Conservation (phyloP, 2,113 vertebrate species). For the Silurus glanis region DNA sequence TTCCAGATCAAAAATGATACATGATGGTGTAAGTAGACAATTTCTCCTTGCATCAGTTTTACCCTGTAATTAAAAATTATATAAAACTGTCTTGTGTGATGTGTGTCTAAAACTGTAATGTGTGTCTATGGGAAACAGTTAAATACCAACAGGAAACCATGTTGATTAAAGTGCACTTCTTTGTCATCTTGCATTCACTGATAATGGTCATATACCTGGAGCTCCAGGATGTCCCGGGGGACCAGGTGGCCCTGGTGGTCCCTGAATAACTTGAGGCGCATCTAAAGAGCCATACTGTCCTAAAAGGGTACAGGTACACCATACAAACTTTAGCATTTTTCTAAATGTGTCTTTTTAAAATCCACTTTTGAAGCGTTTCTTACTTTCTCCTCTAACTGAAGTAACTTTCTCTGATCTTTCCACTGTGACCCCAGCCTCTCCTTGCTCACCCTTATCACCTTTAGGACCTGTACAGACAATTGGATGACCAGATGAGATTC, state of each 20-base stretch:
- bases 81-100: not conserved
- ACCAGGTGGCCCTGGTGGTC: conserved; percentile 58
- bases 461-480: conserved; percentile 66
- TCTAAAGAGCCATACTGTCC: conserved; percentile 41
- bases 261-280: conserved; percentile 22
- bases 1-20: not conserved
- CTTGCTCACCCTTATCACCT: conserved; percentile 76
- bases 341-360: not conserved
- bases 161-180: not conserved
- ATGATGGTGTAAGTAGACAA: not conserved
- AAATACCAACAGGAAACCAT: not conserved
- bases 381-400: conserved; percentile 58
- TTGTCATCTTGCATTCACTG: not conserved
- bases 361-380: conserved; percentile 35
- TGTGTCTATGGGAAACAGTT: not conserved
- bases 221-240: conserved; percentile 70
- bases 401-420: conserved; percentile 63
- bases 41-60: not conserved
- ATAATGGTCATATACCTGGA: conserved; percentile 61
- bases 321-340: not conserved
- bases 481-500: not conserved
- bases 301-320: conserved; percentile 41
- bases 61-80: too few species aligned
- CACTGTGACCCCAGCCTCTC: conserved; percentile 67
- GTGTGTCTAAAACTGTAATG: not conserved